Base-by-base conservation (phyloP, 2,888 invertebrate genomes). In the Meiosimyza decipiens region DNA sequence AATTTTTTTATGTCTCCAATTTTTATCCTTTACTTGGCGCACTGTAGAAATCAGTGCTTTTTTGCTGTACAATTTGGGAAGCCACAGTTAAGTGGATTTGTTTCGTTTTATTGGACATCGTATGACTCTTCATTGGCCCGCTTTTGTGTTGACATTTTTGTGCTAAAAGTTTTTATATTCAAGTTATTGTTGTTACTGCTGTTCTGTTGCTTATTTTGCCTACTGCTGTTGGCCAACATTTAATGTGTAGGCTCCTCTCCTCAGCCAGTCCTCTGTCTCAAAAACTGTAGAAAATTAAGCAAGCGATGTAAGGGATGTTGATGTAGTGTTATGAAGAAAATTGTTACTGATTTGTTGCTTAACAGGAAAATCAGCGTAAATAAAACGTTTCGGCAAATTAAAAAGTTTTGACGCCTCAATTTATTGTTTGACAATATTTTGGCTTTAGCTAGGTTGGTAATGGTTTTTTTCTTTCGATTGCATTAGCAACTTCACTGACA, bases 21-120 rank as follows among this genome's bases (percentile, higher is more conserved):
- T n/a, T 54, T 60, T 74, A 75, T 72, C 50, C 73, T 65, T 71
- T 66, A 50, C 63, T 72, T 62, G 11, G 47, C 71, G n/a, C 54
- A 18, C 18, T 18, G 16, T n/a, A 7, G n/a, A 18, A 40, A 54
- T 18, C 54, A 54, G 47, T 18, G 49, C 63, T 63, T 63, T 63
- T 49, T 49, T 16, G 16, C 47, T 64, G 28, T 28, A 51, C 62
- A 65, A 59, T 72, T n/a, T 18, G 73, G 63, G 63, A 66, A 71
- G 74, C 75, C 71, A 73, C 67, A 57, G 73, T 82, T 82, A 84
- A 83, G 83, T 84, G 83, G 83, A 84, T 83, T 83, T 83, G 80
- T 80, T 83, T 79, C 82, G 83, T 82, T 84, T 83, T 83, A 84
- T 84, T 82, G 83, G 82, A 60, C 33, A 52, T 54, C n/a, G 40